These are phyloP conservation scores for Agrilus mali DNA, from an alignment of 2,888 invertebrate species.

Conservation along the genomic window DNA sequence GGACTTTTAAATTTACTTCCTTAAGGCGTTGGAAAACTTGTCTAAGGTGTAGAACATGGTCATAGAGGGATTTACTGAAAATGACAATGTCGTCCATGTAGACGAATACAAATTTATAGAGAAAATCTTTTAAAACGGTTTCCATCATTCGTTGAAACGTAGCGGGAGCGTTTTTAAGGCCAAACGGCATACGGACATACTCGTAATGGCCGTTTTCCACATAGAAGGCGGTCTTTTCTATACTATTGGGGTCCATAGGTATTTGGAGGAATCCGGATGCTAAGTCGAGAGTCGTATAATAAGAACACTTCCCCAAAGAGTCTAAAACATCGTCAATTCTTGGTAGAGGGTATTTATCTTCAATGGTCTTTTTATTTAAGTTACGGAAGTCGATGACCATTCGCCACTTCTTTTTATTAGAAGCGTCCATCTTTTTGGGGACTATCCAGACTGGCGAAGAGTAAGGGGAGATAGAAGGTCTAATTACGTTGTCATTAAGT, in stretches of 20 bases:
- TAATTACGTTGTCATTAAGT: too few relatives aligned
- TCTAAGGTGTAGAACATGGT: constrained; percentile 11
- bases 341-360: constrained; percentile 17
- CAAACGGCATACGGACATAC: constrained; percentile 17
- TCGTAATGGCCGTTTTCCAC: constrained; percentile 17
- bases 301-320: constrained; percentile 13
- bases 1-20: constrained; percentile 15
- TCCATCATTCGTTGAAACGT: constrained; percentile 19
- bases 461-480: constrained; percentile 22
- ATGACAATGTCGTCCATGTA: constrained; percentile 23
- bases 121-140: constrained; percentile 13
- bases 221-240: constrained; percentile 16
- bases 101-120: constrained; percentile 13
- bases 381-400: too few relatives aligned
- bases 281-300: constrained; percentile 17
- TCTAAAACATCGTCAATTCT: too few relatives aligned
- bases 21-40: constrained; percentile 15
- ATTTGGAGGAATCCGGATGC: constrained; percentile 18
- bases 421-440: too few relatives aligned
- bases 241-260: constrained; percentile 11
- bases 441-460: too few relatives aligned
- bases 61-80: constrained; percentile 16
- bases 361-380: constrained; percentile 18
- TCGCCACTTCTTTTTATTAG: too few relatives aligned
- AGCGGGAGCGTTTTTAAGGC: constrained; percentile 15